Percentiles rank a stretch among this genome's conserved stretches.
Evolutionary conservation across 2,113 vertebrate genomes (phyloP).

Genomic region (Gymnogyps californianus): DNA sequence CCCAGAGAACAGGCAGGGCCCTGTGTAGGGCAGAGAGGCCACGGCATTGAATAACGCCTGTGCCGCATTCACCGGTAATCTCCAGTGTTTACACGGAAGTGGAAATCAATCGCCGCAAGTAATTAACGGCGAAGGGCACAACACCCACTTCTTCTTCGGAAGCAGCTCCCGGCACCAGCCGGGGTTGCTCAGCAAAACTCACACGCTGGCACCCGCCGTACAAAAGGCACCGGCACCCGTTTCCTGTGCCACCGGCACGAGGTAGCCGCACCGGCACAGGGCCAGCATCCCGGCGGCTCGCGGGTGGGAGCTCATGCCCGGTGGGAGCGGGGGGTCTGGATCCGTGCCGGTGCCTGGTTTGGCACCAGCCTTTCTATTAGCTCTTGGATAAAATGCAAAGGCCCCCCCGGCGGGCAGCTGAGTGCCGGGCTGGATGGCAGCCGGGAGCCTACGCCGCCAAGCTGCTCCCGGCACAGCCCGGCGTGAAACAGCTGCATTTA

Average conservation of each 20-base stretch:
- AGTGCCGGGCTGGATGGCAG: background rate
- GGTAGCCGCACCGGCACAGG: background rate
- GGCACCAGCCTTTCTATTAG: background rate
- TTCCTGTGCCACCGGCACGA: background rate
- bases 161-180: background rate
- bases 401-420: background rate
- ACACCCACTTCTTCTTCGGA: background rate
- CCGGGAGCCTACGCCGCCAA: background rate
- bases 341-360: background rate
- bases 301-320: background rate
- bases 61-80: background rate
- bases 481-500: background rate
- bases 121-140: background rate
- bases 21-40: background rate
- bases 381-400: background rate
- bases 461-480: background rate
- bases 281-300: background rate
- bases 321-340: background rate
- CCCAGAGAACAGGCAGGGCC: background rate
- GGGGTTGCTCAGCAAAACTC: background rate
- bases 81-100: background rate
- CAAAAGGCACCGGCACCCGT: background rate
- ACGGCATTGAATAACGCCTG: background rate
- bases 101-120: background rate
- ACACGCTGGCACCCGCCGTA: background rate